These are phyloP conservation scores for Malurus cyaneus DNA, from an alignment of 2,113 vertebrate genomes.

Conservation along the genomic window DNA sequence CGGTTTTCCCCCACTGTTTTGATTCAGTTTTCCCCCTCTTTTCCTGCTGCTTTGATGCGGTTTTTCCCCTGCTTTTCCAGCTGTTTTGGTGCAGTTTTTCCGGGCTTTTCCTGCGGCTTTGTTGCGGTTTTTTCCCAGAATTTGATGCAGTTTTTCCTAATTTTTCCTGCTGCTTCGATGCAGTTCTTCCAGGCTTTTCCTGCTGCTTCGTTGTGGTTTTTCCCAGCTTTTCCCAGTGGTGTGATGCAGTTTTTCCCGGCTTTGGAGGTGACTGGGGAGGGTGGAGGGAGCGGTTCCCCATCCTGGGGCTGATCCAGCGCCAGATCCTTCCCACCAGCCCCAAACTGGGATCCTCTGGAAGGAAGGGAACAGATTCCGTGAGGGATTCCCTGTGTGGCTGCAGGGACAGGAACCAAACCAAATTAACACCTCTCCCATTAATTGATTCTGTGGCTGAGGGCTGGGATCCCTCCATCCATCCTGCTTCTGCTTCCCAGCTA, in stretches of 20 bases:
- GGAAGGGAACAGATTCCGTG: neutral
- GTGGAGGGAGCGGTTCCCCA: neutral
- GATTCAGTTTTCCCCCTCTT: neutral
- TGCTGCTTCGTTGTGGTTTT: neutral
- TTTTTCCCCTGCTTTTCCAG: neutral
- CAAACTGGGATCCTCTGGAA: neutral
- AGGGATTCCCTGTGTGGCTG: neutral
- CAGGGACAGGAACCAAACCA: neutral
- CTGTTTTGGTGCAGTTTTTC: neutral
- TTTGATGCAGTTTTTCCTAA: neutral
- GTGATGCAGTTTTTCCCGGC: fast-evolving
- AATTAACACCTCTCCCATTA: fast-evolving
- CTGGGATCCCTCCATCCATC: neutral
- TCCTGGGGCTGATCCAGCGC: neutral
- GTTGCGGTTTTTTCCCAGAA: too few species aligned
- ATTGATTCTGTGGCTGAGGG: neutral
- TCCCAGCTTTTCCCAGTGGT: neutral
- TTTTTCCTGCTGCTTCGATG: neutral
- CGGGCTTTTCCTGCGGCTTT: neutral
- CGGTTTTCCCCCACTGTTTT: neutral
- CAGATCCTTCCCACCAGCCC: fast-evolving
- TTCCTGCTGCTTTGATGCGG: neutral
- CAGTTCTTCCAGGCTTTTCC: neutral
- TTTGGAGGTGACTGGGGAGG: neutral
- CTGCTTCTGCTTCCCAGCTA: neutral